Evolutionary conservation across 2,797 vertebrate genomes (phyloP).

Genomic region (Pipistrellus nathusii): DNA sequence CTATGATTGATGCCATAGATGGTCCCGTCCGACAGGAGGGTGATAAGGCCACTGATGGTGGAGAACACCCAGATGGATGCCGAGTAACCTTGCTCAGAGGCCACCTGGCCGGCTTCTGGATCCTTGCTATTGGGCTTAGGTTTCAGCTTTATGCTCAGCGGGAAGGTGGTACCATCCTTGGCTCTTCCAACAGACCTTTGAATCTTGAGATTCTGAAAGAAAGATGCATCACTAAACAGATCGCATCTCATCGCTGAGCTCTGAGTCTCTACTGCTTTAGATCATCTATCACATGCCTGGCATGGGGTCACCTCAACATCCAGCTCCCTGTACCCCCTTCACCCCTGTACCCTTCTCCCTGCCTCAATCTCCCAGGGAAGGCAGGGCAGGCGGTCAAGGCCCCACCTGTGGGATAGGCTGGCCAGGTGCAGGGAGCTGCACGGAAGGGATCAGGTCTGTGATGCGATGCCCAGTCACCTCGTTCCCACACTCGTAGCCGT

Average conservation of each 20-base stretch:
- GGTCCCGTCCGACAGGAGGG: slow-evolving; percentile 91
- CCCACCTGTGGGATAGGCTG: slow-evolving; percentile 91
- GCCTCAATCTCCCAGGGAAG: not conserved
- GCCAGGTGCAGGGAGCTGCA: slow-evolving; percentile 91
- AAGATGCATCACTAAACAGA: accelerated
- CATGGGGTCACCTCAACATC: accelerated
- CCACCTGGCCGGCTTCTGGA: not conserved
- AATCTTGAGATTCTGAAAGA: slow-evolving; percentile 90
- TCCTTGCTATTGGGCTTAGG: slow-evolving; percentile 81
- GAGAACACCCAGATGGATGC: slow-evolving; percentile 93
- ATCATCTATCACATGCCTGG: accelerated
- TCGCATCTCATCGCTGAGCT: accelerated
- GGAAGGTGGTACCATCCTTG: slow-evolving; percentile 89
- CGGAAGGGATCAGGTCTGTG: slow-evolving; percentile 92
- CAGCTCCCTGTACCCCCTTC: not conserved
- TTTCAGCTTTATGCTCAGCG: slow-evolving; percentile 93
- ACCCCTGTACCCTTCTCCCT: not conserved
- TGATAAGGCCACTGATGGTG: slow-evolving; percentile 92
- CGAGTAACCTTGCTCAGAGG: slow-evolving; percentile 85
- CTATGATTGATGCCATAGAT: slow-evolving; percentile 92
- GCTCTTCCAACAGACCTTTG: slow-evolving; percentile 91
- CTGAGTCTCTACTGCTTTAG: not conserved
- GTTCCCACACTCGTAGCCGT: slow-evolving; percentile 90
- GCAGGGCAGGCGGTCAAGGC: accelerated
- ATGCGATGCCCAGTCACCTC: slow-evolving; percentile 90